Percentiles rank a stretch among this genome's conserved stretches.
Conservation (phyloP, 2,888 invertebrate genomes). For the Acanthococcus lagerstroemiae region DNA sequence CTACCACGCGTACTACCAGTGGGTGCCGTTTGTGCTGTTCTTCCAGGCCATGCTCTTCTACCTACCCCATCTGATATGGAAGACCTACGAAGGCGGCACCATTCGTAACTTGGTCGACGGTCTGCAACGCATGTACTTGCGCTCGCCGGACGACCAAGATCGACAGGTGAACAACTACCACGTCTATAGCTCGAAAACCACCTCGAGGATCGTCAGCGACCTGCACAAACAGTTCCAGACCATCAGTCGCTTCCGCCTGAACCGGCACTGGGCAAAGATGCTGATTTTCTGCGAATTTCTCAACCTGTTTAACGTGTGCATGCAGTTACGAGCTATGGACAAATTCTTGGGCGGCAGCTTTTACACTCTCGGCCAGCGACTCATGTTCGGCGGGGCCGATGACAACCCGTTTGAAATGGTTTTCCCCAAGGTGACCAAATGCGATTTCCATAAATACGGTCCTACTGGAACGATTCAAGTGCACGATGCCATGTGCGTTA, state of each 20-base stretch:
- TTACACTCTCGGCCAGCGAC: slow-evolving; percentile 68
- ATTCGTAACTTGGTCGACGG: slow-evolving; percentile 75
- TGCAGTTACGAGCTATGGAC: slow-evolving; percentile 81
- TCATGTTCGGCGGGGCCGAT: slow-evolving; percentile 62
- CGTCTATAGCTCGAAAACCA: slow-evolving; percentile 23
- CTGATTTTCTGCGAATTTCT: slow-evolving; percentile 70
- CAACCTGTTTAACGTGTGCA: slow-evolving; percentile 71
- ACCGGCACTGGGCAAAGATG: slow-evolving; percentile 46
- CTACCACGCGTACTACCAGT: slow-evolving; percentile 90
- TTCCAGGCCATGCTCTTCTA: slow-evolving; percentile 86
- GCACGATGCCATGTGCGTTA: slow-evolving; percentile 76
- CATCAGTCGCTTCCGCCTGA: slow-evolving; percentile 32
- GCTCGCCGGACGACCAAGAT: slow-evolving; percentile 28
- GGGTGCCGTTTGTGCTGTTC: slow-evolving; percentile 87
- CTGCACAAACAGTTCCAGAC: slow-evolving; percentile 32
- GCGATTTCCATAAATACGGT: slow-evolving; percentile 82
- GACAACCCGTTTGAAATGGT: slow-evolving; percentile 84
- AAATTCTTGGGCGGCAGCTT: slow-evolving; percentile 85
- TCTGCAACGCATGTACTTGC: slow-evolving; percentile 41
- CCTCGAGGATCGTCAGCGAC: neutral
- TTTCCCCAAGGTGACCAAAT: slow-evolving; percentile 83
- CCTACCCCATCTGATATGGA: slow-evolving; percentile 81
- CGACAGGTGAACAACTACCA: neutral
- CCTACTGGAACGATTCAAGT: slow-evolving; percentile 74
- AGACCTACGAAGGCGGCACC: slow-evolving; percentile 71